Evolutionary conservation across 2,113 vertebrate genomes (phyloP).

Genomic region (Semicossyphus pulcher): DNA sequence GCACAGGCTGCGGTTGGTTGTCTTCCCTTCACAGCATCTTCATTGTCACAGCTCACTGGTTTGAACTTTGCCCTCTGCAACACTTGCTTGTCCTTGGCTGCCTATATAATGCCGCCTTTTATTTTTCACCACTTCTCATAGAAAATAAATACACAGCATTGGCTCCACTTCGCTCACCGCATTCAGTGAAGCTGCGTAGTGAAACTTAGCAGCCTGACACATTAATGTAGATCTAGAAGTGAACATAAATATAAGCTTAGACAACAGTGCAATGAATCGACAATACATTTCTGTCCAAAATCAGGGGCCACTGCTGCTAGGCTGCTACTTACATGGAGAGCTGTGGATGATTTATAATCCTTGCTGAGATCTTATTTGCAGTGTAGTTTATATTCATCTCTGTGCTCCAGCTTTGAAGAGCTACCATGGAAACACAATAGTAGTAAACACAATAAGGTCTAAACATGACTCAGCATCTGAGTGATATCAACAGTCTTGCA

Average conservation of each 20-base stretch:
- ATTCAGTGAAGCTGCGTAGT: not conserved
- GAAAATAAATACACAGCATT: not conserved
- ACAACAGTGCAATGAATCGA: conserved; percentile 17
- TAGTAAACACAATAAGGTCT: conserved; percentile 17
- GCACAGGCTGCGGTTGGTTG: not conserved
- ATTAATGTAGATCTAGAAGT: conserved; percentile 6
- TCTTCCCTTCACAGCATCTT: not conserved
- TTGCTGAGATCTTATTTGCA: conserved; percentile 30
- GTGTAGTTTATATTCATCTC: conserved; percentile 23
- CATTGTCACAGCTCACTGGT: conserved; percentile 5
- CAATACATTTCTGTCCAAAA: conserved; percentile 20
- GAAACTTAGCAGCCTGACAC: not conserved
- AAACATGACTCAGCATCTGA: conserved; percentile 17
- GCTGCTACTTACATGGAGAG: conserved; percentile 4
- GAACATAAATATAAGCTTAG: conserved; percentile 30
- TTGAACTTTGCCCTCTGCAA: conserved; percentile 11
- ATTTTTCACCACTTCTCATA: conserved; percentile 1
- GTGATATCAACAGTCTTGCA: conserved; percentile 2
- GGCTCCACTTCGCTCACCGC: not conserved
- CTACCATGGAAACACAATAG: conserved; percentile 42
- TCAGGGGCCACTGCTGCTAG: conserved; percentile 1
- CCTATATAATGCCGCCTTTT: not conserved
- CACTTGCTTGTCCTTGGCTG: not conserved
- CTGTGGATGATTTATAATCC: conserved; percentile 44
- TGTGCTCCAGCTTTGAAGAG: not conserved